A percentile compares a stretch with the other conserved stretches of the same genome.
phyloP scores from a whole-genome alignment of 2,888 invertebrate genomes.

The Caenorhabditis macrosperma region DNA sequence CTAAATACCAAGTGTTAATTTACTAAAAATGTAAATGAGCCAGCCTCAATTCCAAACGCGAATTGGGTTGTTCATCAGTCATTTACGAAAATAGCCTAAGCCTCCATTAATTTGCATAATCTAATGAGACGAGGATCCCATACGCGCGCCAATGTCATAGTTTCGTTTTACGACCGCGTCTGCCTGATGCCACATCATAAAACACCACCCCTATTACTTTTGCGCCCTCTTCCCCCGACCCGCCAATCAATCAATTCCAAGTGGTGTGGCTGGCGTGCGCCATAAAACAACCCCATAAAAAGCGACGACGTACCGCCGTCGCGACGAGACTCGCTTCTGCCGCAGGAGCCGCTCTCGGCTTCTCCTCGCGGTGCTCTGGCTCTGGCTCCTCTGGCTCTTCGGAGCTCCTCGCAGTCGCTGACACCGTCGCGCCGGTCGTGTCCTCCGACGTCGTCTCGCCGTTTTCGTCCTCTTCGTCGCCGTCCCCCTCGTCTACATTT shows the following conservation, averaged over 20 bases:
- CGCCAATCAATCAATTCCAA: slow-evolving; percentile 26
- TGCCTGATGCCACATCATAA: slow-evolving; percentile 24
- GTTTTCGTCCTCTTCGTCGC: slow-evolving; percentile 11
- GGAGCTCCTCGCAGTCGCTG: slow-evolving; percentile 15
- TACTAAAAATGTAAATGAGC: too few relatives aligned
- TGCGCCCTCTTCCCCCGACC: background rate
- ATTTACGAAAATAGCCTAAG: too few relatives aligned
- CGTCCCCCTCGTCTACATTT: background rate
- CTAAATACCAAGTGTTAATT: too few relatives aligned
- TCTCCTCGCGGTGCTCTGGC: slow-evolving; percentile 7
- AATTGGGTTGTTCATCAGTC: too few relatives aligned
- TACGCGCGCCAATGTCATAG: background rate
- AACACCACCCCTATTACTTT: slow-evolving; percentile 11
- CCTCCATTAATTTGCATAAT: background rate
- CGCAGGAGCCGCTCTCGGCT: slow-evolving; percentile 2
- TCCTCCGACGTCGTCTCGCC: slow-evolving; percentile 7
- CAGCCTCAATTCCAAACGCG: too few relatives aligned
- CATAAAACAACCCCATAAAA: slow-evolving; percentile 34
- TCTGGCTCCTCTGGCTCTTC: slow-evolving; percentile 31
- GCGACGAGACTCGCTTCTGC: slow-evolving; percentile 4
- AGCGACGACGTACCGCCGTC: slow-evolving; percentile 16
- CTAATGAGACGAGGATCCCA: background rate
- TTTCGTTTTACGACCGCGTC: slow-evolving; percentile 22
- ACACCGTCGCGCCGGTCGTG: background rate
- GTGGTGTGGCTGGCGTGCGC: slow-evolving; percentile 8